Evolutionary conservation across 2,797 vertebrate genomes (phyloP).

Genomic region (Cuculus canorus): DNA sequence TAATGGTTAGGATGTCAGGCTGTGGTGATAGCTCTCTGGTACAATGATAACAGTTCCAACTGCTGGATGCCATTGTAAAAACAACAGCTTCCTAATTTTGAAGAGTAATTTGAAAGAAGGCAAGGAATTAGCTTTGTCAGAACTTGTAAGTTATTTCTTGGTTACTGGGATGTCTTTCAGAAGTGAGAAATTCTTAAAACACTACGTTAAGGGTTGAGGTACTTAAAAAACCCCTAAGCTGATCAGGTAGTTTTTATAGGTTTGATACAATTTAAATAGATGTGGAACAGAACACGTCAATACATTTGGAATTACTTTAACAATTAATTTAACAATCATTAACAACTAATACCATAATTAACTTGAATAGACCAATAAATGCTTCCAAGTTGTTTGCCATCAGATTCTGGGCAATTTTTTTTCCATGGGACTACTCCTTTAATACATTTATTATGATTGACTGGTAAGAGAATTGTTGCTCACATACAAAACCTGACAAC

Average conservation of each 20-base stretch:
- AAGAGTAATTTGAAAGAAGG: not conserved
- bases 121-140: not conserved
- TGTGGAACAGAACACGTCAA: not conserved
- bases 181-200: not conserved
- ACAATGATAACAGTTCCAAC: not conserved
- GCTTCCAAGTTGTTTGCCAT: not conserved
- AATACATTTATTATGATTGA: not conserved
- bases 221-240: not conserved
- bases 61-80: not conserved
- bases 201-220: not conserved
- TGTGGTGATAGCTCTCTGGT: not conserved
- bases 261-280: not conserved
- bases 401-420: not conserved
- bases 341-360: not conserved
- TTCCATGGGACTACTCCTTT: not conserved
- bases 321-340: not conserved
- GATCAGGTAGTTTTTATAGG: not conserved
- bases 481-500: not conserved
- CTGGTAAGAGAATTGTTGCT: not conserved
- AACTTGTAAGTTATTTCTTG: not conserved
- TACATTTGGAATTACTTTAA: not conserved
- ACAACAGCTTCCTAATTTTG: not conserved
- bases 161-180: not conserved
- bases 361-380: not conserved
- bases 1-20: not conserved